Base-by-base conservation (phyloP, 2,797 vertebrate species). In the Microctenopoma lineatum region DNA sequence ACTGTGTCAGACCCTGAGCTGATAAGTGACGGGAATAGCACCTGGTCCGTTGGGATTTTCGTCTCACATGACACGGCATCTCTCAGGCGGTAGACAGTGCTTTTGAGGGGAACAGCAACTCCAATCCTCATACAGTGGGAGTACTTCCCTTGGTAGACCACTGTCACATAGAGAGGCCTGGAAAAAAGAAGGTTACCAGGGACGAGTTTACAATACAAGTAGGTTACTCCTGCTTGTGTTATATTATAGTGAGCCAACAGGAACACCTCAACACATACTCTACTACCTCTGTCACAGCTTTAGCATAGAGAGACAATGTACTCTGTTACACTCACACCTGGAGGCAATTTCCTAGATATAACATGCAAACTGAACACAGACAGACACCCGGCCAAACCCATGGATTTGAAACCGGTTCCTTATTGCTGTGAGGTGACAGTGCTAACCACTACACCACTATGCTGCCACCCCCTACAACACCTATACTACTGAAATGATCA, bases 121-220 rank as follows among this genome's bases (percentile, higher is more conserved):
- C 98, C 98, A 0, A 99, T 96, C 73, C 97, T 92, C 96, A 99
- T 98, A 84, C 97, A 99, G 91, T 98, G 97, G 0, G 98, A 99
- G 82, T 97, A 98, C 79, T 98, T 98, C 45, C 97, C 98, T 89
- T 96, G 97, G 91, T 98, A 99, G 63, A 99, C 98, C 87, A 98
- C 96, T 0, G 98, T 99, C 89, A 99, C 81, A 15, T 96, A 99
- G 36, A 99, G 92, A 0, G 98, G 97, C 90, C 98, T 99, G 90
- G 29, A 5, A 45, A 54, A 72, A 47, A 66, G 44, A 59, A 21
- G 1, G 1, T 0, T n/a, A 41, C 45, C 15, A 65, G 9, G 27
- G 15, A 34, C 11, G 5, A 29, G n/a, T 45, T 62, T 2, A 67
- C 16, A 18, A 26, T 1, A 1, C 0, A 27, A 51, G 21, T 21